Evolutionary conservation across 2,888 invertebrate genomes (phyloP).

Genomic region (Cryptocheilus praepositus): DNA sequence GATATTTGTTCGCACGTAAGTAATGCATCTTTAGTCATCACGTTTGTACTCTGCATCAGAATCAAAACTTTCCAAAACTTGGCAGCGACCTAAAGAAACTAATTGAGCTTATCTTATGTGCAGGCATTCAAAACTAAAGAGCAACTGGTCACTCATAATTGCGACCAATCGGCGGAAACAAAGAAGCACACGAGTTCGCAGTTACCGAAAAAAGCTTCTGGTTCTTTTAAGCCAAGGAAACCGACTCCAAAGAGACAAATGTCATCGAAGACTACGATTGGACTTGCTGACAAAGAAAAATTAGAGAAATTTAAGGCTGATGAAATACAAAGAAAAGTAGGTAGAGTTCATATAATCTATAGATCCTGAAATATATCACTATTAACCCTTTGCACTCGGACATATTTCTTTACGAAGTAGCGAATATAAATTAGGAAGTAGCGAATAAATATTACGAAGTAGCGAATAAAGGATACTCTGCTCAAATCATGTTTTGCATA

Average conservation of each 20-base stretch:
- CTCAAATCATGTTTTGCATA: no score
- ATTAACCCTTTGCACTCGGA: no score
- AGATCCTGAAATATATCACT: no score
- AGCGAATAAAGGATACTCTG: no score
- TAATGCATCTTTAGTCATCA: not conserved
- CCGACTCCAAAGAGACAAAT: slow-evolving; percentile 70
- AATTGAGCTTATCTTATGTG: slow-evolving; percentile 9
- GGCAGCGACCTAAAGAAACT: no score
- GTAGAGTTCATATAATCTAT: no score
- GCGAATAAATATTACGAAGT: no score
- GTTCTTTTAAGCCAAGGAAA: slow-evolving; percentile 70
- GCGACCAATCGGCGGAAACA: slow-evolving; percentile 63
- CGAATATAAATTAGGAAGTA: no score
- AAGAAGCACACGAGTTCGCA: slow-evolving; percentile 67
- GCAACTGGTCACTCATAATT: slow-evolving; percentile 67
- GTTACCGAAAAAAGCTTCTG: slow-evolving; percentile 70
- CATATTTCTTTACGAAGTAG: no score
- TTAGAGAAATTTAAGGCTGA: slow-evolving; percentile 61
- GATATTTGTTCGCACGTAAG: slow-evolving; percentile 70
- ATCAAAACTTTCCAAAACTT: not conserved
- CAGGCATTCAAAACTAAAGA: slow-evolving; percentile 70
- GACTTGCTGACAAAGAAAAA: slow-evolving; percentile 66
- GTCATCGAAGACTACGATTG: slow-evolving; percentile 58
- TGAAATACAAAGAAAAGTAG: slow-evolving; percentile 60
- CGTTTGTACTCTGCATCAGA: not conserved